These are phyloP conservation scores for Callopanchax toddi DNA, from an alignment of 2,113 vertebrate genomes.

Conservation along the genomic window DNA sequence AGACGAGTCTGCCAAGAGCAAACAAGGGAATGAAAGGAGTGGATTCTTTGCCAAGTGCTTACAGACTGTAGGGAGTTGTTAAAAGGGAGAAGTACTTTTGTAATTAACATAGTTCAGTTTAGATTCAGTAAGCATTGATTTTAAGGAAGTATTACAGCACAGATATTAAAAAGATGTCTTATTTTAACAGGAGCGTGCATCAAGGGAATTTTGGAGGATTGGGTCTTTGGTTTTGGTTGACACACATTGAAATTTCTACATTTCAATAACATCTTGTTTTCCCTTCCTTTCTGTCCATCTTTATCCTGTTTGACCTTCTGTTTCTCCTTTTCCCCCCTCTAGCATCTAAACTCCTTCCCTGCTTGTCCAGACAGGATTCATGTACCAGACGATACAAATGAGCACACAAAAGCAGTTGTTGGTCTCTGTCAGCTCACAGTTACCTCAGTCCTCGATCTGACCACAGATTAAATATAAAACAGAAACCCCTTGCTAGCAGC, in stretches of 20 bases:
- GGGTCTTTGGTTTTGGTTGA: too few species aligned
- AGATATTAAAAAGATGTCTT: conserved; percentile 44
- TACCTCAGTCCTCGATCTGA: conserved; percentile 73
- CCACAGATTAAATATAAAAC: conserved; percentile 66
- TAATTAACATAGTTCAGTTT: conserved; percentile 46
- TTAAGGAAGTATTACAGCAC: conserved; percentile 27
- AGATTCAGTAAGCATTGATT: conserved; percentile 44
- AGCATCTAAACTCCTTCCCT: conserved; percentile 10
- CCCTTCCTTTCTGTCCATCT: neutral
- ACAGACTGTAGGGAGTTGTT: conserved; percentile 39
- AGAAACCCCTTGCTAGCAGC: conserved; percentile 55
- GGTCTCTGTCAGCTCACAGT: conserved; percentile 76
- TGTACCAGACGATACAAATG: conserved; percentile 68
- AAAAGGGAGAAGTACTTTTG: conserved; percentile 35
- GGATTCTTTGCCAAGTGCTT: conserved; percentile 39
- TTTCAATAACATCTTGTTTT: conserved; percentile 22
- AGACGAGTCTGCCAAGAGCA: conserved; percentile 40
- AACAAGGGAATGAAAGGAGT: conserved; percentile 41
- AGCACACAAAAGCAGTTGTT: conserved; percentile 76
- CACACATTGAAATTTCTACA: conserved; percentile 6
- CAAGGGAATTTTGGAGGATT: conserved; percentile 26
- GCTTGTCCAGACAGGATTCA: conserved; percentile 47
- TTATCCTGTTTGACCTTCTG: conserved; percentile 14
- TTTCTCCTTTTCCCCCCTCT: conserved; percentile 14
- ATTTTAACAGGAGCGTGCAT: conserved; percentile 38